phyloP scores from a whole-genome alignment of 2,888 invertebrate species.

The Macropis europaea region DNA sequence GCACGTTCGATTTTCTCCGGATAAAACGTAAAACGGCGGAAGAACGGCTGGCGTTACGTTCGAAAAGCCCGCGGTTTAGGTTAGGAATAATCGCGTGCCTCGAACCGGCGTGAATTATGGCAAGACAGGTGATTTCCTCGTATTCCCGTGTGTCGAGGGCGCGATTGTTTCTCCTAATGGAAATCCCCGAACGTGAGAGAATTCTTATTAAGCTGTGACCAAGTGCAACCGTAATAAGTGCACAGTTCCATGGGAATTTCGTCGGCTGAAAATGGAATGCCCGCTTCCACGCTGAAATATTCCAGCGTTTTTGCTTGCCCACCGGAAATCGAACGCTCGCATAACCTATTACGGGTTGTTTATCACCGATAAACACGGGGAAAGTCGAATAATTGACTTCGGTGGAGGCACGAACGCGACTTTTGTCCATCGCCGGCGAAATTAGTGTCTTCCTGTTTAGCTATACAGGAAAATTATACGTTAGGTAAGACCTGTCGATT shows the following conservation, averaged over 20 bases:
- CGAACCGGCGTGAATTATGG: conserved; percentile 48
- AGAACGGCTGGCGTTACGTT: too few species aligned
- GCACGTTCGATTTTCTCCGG: too few species aligned
- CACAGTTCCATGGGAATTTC: conserved; percentile 49
- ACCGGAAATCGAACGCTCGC: conserved; percentile 11
- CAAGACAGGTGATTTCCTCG: conserved; percentile 67
- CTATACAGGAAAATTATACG: too few species aligned
- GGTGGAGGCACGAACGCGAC: too few species aligned
- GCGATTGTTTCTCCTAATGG: conserved; percentile 75
- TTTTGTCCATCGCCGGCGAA: too few species aligned
- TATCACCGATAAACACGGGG: not conserved
- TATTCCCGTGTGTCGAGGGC: conserved; percentile 44
- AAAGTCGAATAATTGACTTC: conserved; percentile 25
- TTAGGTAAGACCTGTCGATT: too few species aligned
- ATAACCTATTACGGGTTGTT: conserved; percentile 3
- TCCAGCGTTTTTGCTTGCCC: not conserved
- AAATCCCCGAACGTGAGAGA: conserved; percentile 70
- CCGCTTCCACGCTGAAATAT: not conserved
- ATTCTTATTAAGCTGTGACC: conserved; percentile 62
- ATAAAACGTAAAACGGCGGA: too few species aligned
- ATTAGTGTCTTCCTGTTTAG: not conserved
- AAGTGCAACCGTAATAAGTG: conserved; percentile 27
- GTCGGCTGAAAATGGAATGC: conserved; percentile 37
- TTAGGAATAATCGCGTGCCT: too few species aligned
- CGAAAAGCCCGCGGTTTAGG: too few species aligned